Evolutionary conservation across 2,888 invertebrate genomes (phyloP), one percentile per base, ranked within the genome.

Genomic region (Parnassius apollo): DNA sequence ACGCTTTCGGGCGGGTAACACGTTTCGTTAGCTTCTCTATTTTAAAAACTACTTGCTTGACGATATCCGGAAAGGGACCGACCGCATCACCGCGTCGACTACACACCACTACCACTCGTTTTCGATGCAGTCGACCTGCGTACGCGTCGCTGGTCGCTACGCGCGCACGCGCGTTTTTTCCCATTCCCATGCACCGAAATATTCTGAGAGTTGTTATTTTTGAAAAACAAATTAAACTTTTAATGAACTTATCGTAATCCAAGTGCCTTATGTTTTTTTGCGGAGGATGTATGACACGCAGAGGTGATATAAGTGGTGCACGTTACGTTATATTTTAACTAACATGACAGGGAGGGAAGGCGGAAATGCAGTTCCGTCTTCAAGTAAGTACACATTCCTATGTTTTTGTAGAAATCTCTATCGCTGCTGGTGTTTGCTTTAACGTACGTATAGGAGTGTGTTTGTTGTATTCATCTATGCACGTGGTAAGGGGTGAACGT

Each of bases 321-420:
- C 76, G 80, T 85, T 82, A 75, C 80, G 75, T 77, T 60, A 51
- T 80, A 82, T 82, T 78, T 77, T 78, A 81, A 76, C 83, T 88
- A 91, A 84, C 82, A 91, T 91, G 91, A 91, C 86, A 85, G 90
- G 85, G 83, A 88, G 86, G 84, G 87, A 86, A 86, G 88, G 85
- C 88, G 91, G 91, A 90, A 89, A 86, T 91, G 89, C 89, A 91
- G 88, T 88, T 89, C 88, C 90, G 84, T 87, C 89, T 88, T 87
- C 85, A 75, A 89, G 91, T 91, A 82, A 91, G 91, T 90, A 85
- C 73, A 65, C 68, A 66, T 75, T 71, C 67, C 52, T 69, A 70
- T 70, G 76, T 76, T 75, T 75, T 74, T 71, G 69, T 71, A 73
- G 66, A 71, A 58, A 68, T 73, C 72, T 69, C 71, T 59, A 64